Percentiles rank a stretch among this genome's conserved stretches.
Evolutionary conservation across 2,888 invertebrate genomes (phyloP).

Genomic region (Bembecia ichneumoniformis): DNA sequence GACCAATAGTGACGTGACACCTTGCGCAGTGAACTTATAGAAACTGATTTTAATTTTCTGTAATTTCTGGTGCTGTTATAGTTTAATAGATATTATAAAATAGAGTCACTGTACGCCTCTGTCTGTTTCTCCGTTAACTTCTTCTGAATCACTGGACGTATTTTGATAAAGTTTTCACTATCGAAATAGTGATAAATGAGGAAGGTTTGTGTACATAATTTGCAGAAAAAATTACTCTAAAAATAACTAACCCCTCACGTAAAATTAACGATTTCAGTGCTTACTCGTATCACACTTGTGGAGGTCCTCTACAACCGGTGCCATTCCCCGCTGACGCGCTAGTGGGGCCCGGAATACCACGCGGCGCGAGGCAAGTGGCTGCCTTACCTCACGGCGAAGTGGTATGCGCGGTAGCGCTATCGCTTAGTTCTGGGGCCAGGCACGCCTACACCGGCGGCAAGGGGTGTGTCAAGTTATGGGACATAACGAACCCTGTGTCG

Average conservation of each 20-base stretch:
- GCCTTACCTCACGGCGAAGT: constrained; percentile 95
- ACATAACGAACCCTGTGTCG: constrained; percentile 89
- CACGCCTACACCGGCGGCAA: constrained; percentile 99
- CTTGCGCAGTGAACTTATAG: too few species aligned
- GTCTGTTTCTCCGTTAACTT: too few species aligned
- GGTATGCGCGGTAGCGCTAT: constrained; percentile 97
- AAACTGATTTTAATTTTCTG: too few species aligned
- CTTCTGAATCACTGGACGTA: too few species aligned
- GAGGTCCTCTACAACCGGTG: constrained; percentile 90
- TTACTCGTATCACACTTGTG: constrained; percentile 95
- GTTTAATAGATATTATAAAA: too few species aligned
- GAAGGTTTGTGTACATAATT: too few species aligned
- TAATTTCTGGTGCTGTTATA: too few species aligned
- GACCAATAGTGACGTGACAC: too few species aligned
- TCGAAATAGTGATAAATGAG: too few species aligned
- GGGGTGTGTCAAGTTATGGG: constrained; percentile 98
- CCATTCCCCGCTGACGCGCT: constrained; percentile 96
- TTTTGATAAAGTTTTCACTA: background rate
- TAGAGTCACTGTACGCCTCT: too few species aligned
- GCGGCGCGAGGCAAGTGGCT: constrained; percentile 90
- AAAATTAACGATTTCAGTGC: constrained; percentile 72
- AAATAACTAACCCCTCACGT: background rate
- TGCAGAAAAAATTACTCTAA: too few species aligned
- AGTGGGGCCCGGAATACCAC: constrained; percentile 92
- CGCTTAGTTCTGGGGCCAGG: constrained; percentile 78